Base-by-base conservation (phyloP, 2,113 vertebrate species). In the Hypocryptadius cinnamomeus region DNA sequence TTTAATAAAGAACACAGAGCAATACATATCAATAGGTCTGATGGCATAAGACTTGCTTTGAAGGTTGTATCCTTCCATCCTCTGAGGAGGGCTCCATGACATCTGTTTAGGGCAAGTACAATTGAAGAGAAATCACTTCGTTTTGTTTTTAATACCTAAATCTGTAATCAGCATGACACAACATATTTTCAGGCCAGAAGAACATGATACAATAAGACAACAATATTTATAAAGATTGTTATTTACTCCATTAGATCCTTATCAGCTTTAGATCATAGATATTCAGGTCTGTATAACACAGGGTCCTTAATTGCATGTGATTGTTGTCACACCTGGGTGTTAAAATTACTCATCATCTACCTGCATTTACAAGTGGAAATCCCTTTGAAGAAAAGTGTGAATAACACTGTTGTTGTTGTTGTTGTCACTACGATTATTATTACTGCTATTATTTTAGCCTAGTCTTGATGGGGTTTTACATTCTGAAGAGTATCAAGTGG, bases 1-100 rank as follows among this genome's bases (percentile, higher is more conserved):
- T 91, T 90, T 95, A 80, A 93, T 94, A 87, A 89, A 63, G 56
- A 91, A 51, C 71, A 90, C 44, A 87, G 76, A 89, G 47, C 90
- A 89, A 83, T 60, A 83, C 79, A 78, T 79, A 82, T 63, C 68
- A 64, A 40, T 81, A 33, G 48, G n/a, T 74, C 51, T 92, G 37
- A 86, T 45, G 57, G 40, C 40, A 30, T 70, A 68, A 80, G 72
- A 50, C 44, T 84, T 81, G 57, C 33, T 84, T 63, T 42, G 40
- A 73, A 81, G 44, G 79, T 40, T 56, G 65, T 12, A 69, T 57
- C 40, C 64, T 74, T 94, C 59, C 65, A 86, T 68, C 40, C 56
- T 60, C 27, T 60, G 35, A 80, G 21, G 39, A 87, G 14, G 27
- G 18, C 24, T 85, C 74, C 22, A 23, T 35, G 22, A 30, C 11